phyloP scores from a whole-genome alignment of 2,888 invertebrate genomes.

The Drosophila dives region DNA sequence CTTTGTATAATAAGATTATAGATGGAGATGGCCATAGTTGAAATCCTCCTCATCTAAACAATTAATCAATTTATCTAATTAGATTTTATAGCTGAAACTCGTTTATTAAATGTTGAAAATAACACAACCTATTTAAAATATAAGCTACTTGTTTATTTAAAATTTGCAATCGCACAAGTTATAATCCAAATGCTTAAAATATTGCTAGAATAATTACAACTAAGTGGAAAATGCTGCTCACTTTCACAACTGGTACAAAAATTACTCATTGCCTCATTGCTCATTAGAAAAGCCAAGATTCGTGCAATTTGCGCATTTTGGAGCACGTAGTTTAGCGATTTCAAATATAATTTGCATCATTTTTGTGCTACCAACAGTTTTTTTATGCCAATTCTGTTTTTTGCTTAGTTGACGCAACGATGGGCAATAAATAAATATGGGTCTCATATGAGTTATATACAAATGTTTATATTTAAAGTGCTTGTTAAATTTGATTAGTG shows the following conservation, averaged over 20 bases:
- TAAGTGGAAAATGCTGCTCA: background rate
- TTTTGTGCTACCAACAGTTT: background rate
- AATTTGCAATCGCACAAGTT: background rate
- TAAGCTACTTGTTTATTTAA: background rate
- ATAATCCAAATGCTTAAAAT: background rate
- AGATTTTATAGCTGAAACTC: background rate
- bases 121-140: background rate
- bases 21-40: background rate
- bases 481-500: constrained; percentile 14
- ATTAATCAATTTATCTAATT: no score
- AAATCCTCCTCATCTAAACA: background rate
- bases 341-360: constrained; percentile 4
- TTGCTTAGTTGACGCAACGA: background rate
- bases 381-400: background rate
- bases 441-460: background rate
- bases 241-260: background rate
- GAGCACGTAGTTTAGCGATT: constrained; percentile 20
- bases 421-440: constrained; percentile 5
- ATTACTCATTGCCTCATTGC: background rate
- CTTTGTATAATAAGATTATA: background rate
- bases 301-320: background rate
- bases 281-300: constrained; percentile 1
- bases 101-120: background rate
- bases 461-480: constrained; percentile 21
- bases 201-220: background rate